phyloP scores from a whole-genome alignment of 2,113 vertebrate species.

The Dromaius novaehollandiae region DNA sequence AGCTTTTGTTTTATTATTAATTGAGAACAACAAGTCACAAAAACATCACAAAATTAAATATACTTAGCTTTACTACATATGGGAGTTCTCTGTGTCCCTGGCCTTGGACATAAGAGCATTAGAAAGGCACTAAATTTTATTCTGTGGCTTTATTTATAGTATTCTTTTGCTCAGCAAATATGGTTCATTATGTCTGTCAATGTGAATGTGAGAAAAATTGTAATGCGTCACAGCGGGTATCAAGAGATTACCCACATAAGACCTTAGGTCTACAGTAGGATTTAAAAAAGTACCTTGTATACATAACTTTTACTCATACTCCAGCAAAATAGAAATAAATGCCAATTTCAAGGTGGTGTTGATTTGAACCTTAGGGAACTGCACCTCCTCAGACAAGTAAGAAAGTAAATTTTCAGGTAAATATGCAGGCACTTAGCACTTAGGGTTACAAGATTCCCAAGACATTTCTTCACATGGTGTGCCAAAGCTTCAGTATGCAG shows the following conservation, averaged over 20 bases:
- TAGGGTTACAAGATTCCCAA: not conserved
- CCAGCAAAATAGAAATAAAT: not conserved
- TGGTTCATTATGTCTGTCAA: not conserved
- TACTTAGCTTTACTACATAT: not conserved
- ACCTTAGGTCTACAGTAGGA: not conserved
- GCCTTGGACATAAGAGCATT: not conserved
- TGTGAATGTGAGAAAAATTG: not conserved
- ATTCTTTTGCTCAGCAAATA: not conserved
- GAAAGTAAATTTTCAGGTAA: not conserved
- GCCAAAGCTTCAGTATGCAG: not conserved
- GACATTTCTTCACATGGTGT: fast-evolving
- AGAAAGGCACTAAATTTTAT: not conserved
- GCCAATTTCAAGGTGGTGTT: not conserved
- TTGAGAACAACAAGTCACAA: too few relatives aligned
- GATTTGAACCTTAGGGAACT: not conserved
- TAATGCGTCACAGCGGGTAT: not conserved
- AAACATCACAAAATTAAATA: not conserved
- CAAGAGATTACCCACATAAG: not conserved
- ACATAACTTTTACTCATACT: not conserved
- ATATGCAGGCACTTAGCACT: not conserved
- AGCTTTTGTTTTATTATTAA: not conserved
- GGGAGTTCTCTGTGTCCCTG: fast-evolving
- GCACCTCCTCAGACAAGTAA: not conserved
- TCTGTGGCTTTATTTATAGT: not conserved
- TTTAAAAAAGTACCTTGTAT: fast-evolving